phyloP scores from a whole-genome alignment of 2,113 vertebrate species.

The Ceratotherium simum region DNA sequence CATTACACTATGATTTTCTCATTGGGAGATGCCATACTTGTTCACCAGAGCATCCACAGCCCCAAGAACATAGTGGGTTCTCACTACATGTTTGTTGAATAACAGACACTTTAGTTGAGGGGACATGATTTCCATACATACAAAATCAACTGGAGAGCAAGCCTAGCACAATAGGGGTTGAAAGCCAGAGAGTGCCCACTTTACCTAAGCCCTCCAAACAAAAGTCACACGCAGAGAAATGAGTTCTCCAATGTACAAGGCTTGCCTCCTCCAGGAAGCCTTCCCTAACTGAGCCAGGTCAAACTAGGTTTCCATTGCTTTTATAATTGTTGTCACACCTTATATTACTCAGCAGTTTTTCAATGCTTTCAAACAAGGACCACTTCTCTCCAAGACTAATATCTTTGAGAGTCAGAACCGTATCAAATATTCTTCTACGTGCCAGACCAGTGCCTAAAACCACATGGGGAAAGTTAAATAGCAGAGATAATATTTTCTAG shows the following conservation, averaged over 20 bases:
- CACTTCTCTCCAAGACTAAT: neutral
- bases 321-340: neutral
- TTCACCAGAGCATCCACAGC: neutral
- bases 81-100: neutral
- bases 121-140: neutral
- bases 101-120: neutral
- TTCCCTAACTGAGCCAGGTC: neutral
- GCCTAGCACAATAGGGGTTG: neutral
- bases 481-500: slow-evolving; percentile 1
- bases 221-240: neutral
- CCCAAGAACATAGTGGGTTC: neutral
- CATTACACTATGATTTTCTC: neutral
- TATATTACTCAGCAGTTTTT: neutral
- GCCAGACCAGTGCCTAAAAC: neutral
- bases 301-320: neutral
- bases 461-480: neutral
- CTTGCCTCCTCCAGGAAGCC: neutral
- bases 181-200: neutral
- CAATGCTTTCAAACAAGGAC: slow-evolving; percentile 6
- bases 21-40: neutral
- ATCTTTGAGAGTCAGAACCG: neutral
- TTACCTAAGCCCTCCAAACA: neutral
- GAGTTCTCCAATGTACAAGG: neutral
- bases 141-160: neutral
- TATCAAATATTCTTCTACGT: neutral